Conservation (phyloP, 2,797 vertebrate species). For the Avahi laniger region DNA sequence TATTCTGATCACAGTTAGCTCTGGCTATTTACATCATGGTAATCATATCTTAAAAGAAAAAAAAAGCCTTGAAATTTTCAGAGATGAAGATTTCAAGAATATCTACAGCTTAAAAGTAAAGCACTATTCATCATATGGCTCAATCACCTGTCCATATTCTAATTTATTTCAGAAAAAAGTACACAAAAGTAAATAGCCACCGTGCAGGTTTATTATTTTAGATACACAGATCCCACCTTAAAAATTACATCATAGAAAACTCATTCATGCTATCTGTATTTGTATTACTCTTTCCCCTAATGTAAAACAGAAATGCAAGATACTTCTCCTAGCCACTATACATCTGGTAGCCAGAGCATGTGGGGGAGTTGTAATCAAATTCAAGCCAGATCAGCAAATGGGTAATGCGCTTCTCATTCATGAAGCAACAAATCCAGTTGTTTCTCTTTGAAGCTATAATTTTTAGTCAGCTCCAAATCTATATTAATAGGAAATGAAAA, state of each 20-base stretch:
- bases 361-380: neutral
- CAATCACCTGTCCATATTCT: neutral
- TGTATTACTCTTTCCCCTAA: slow-evolving; percentile 1
- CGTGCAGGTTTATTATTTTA: neutral
- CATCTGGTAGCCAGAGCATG: neutral
- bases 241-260: slow-evolving; percentile 15
- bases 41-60: neutral
- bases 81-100: neutral
- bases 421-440: neutral
- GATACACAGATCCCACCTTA: neutral
- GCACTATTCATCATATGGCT: neutral
- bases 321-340: neutral
- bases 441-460: neutral
- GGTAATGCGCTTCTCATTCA: neutral
- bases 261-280: neutral
- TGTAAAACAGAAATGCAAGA: neutral
- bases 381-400: neutral
- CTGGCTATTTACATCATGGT: neutral
- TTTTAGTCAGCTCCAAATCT: neutral
- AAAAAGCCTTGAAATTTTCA: neutral
- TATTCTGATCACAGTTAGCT: slow-evolving; percentile 17
- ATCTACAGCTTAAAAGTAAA: neutral
- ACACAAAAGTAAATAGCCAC: neutral
- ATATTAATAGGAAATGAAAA: slow-evolving; percentile 9
- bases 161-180: slow-evolving; percentile 21